These are phyloP conservation scores for Drosophila tropicalis DNA, from an alignment of 1,140 invertebrate genomes.

Conservation along the genomic window DNA sequence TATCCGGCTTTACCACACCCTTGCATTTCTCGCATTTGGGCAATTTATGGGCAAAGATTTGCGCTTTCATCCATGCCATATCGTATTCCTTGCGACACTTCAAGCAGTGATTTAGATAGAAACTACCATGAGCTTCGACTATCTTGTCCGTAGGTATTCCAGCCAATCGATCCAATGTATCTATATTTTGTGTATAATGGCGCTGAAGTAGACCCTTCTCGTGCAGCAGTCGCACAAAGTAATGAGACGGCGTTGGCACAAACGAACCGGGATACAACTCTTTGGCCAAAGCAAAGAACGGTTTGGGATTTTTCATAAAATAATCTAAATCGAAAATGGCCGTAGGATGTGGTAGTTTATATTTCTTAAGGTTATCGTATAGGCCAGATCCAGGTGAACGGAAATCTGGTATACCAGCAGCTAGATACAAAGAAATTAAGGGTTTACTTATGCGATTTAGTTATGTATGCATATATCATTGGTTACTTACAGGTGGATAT, in stretches of 20 bases:
- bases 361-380: conserved; percentile 96
- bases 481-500: conserved; percentile 94
- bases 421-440: conserved; percentile 84
- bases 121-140: conserved; percentile 97
- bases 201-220: conserved; percentile 91
- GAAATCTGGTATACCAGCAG: conserved; percentile 97
- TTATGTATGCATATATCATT: too few species aligned
- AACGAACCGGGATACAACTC: conserved; percentile 93
- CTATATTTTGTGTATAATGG: conserved; percentile 97
- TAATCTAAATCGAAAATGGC: conserved; percentile 97
- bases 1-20: conserved; percentile 95
- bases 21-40: conserved; percentile 89
- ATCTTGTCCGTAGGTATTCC: conserved; percentile 93
- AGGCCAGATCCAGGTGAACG: conserved; percentile 95
- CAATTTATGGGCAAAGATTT: conserved; percentile 89
- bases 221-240: conserved; percentile 91
- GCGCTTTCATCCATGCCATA: conserved; percentile 90
- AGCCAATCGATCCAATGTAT: conserved; percentile 94
- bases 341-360: conserved; percentile 95
- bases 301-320: conserved; percentile 91
- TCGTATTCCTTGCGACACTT: conserved; percentile 89
- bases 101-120: conserved; percentile 94
- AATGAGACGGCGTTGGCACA: conserved; percentile 92
- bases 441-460: background rate
- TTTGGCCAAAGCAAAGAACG: conserved; percentile 94